Evolutionary conservation across 2,113 vertebrate species (phyloP), one percentile per base, ranked within the genome.

Genomic region (Ictalurus punctatus): DNA sequence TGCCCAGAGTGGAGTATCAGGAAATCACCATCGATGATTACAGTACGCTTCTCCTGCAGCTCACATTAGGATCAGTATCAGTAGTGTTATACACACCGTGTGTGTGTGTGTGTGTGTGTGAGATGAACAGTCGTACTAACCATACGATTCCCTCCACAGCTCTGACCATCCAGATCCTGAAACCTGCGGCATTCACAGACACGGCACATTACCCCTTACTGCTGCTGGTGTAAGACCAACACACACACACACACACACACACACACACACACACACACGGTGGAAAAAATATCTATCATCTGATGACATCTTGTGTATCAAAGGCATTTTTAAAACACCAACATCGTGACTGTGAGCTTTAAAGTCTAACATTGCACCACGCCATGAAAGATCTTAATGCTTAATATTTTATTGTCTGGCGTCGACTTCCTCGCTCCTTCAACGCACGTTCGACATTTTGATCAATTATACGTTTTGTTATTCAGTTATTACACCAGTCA

Each of bases 161-260:
- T 87, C 94, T 99, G 91, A 96, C 96, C 0, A 94, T 98, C 95
- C 97, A 99, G 95, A 96, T 99, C 90, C 94, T 98, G 91, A 99
- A 97, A 93, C 98, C 98, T 0, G 98, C 97, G 0, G 96, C 94
- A 25, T 99, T 99, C 89, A 84, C 93, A 0, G 95, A 97, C 0
- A 96, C 96, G 0, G 73, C 94, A 0, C 97, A 97, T 93, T 99
- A 99, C 91, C 98, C 98, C 0, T 90, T 99, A 92, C 95, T 99
- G 76, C 95, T 99, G 90, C 93, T 99, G 23, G 97, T 99, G 98
- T 99, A 92, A 97, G 98, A 98, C 93, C 1, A 27, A 73, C 79
- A 30, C 25, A 81, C 73, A 73, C 82, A 85, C n/a, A n/a, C n/a
- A n/a, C n/a, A n/a, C n/a, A n/a, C 44, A 44, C 58, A 40, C 30